These are phyloP conservation scores for Threskiornis aethiopicus DNA, from an alignment of 2,797 vertebrate species.

Conservation along the genomic window DNA sequence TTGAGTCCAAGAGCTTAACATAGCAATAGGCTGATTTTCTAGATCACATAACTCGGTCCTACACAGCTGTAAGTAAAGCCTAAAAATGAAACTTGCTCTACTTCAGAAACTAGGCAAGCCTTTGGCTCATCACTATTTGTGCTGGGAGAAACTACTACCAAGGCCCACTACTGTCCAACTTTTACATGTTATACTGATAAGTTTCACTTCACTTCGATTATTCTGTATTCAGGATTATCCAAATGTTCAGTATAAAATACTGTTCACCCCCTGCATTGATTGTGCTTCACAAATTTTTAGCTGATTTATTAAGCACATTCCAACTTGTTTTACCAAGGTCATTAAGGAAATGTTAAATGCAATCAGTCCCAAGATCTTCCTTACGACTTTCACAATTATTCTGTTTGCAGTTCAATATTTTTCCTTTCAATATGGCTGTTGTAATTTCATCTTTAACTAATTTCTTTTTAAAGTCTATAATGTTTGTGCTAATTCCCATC, in stretches of 20 bases:
- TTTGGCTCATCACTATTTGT: background rate
- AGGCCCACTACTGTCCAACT: background rate
- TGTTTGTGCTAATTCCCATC: background rate
- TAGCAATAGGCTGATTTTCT: background rate
- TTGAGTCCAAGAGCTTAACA: background rate
- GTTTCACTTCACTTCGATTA: background rate
- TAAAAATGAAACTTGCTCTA: background rate
- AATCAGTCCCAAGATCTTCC: background rate
- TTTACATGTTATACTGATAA: background rate
- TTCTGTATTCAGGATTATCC: background rate
- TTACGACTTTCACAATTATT: background rate
- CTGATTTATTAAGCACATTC: background rate
- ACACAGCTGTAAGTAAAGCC: background rate
- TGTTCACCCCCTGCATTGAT: background rate
- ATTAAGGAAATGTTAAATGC: background rate
- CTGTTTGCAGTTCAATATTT: background rate
- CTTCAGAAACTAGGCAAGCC: background rate
- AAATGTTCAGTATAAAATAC: background rate
- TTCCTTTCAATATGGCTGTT: background rate
- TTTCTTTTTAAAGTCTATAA: background rate
- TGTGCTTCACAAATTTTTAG: background rate
- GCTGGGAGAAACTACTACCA: background rate
- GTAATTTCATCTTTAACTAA: accelerated
- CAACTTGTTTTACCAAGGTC: background rate
- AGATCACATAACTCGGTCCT: background rate